Base-by-base conservation (phyloP, 2,113 vertebrate species). In the Grammatotria lemairii region DNA sequence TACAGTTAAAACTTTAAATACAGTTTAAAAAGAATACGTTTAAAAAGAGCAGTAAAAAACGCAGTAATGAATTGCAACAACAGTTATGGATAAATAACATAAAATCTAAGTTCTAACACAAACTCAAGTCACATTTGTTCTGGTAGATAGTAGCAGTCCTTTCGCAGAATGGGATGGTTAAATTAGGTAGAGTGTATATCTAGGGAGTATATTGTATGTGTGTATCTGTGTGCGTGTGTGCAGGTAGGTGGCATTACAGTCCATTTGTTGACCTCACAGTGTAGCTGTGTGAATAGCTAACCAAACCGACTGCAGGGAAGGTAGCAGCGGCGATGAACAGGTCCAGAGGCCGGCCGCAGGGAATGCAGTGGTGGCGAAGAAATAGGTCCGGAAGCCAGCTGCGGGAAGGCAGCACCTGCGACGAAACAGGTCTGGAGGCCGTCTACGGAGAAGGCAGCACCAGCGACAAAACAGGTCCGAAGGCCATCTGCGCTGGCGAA, bases 401-500 rank as follows among this genome's bases (percentile, higher is more conserved):
- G 17, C 4, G 17, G 47, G 47, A 49, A 49, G 17, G 16, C 16
- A 49, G 42, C 2, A 3, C 6, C 12, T 3, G 17, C 4, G 4
- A 19, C 17, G 1, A 19, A 51, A 51, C 8, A 51, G 47, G 4
- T 23, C 53, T 4, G 2, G 53, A 55, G 11, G 53, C 53, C 11
- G 0, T 23, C 53, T 13, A 1, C 0, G 0, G 11, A 7, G 11
- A 26, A 55, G 54, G 21, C 7, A 55, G 54, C 21, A 13, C 6
- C 54, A 0, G 21, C 0, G 2, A 57, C 12, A 3, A 57, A 57
- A 57, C 54, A 57, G 21, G 54, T 14, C 23, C 7, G 7, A 8
- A 33, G 31, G 31, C 12, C 12, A 14, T 57, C 23, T 8, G 54
- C 0, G 23, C 23, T 26, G 23, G 54, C 1, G 7, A 57, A 57